A percentile compares a stretch with the other conserved stretches of the same genome.
phyloP scores from a whole-genome alignment of 2,888 invertebrate genomes.

The Zaprionus bogoriensis region DNA sequence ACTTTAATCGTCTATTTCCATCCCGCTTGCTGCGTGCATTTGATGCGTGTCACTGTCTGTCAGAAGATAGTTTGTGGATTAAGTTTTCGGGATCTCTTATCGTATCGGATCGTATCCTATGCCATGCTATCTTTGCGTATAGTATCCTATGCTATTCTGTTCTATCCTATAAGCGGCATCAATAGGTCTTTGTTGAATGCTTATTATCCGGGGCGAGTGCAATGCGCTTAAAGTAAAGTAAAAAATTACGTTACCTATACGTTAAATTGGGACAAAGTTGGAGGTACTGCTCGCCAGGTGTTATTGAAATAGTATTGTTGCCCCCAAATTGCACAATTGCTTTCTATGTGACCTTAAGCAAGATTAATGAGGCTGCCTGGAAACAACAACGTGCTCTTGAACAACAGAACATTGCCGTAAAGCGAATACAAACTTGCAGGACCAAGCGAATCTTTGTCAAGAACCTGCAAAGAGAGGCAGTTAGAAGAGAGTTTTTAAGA shows the following conservation, averaged over 20 bases:
- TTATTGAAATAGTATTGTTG: slow-evolving; percentile 58
- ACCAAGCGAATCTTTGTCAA: neutral
- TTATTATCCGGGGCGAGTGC: too few relatives aligned
- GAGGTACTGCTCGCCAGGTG: slow-evolving; percentile 11
- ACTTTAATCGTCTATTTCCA: neutral
- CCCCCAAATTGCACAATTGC: slow-evolving; percentile 52
- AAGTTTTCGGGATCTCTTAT: slow-evolving; percentile 9
- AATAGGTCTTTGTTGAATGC: too few relatives aligned
- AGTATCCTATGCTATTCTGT: too few relatives aligned
- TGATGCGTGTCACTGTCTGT: slow-evolving; percentile 16
- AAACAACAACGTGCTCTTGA: slow-evolving; percentile 26
- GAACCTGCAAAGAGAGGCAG: slow-evolving; percentile 36
- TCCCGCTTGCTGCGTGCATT: slow-evolving; percentile 2
- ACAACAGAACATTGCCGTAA: slow-evolving; percentile 12
- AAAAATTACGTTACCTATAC: too few relatives aligned
- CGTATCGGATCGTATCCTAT: too few relatives aligned
- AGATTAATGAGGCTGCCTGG: slow-evolving; percentile 42
- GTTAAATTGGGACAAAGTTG: too few relatives aligned
- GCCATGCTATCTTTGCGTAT: too few relatives aligned
- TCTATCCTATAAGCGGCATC: too few relatives aligned
- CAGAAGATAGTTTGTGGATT: slow-evolving; percentile 13
- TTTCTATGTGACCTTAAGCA: slow-evolving; percentile 46
- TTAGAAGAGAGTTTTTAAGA: slow-evolving; percentile 18
- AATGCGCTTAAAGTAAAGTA: too few relatives aligned
- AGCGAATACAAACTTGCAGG: slow-evolving; percentile 14